Percentiles rank a stretch among this genome's conserved stretches.
Conservation (phyloP, 2,113 vertebrate genomes). For the Papio anubis region DNA sequence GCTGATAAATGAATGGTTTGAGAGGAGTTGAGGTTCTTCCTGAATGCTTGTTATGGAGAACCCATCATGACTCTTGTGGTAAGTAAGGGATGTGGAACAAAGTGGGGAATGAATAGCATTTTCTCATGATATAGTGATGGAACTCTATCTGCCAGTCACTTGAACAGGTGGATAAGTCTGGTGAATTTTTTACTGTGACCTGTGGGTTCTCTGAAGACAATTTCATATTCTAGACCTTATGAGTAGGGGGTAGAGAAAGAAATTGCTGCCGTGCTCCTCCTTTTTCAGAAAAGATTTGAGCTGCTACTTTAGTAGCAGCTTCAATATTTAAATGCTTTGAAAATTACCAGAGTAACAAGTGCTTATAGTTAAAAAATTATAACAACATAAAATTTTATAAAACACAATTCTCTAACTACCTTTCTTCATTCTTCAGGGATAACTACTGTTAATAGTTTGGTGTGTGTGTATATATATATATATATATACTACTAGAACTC, state of each 20-base stretch:
- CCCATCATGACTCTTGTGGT: not conserved
- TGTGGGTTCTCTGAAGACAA: not conserved
- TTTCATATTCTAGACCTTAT: not conserved
- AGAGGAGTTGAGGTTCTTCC: not conserved
- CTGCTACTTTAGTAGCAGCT: not conserved
- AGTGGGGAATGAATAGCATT: not conserved
- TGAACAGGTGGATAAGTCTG: not conserved
- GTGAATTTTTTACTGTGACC: not conserved
- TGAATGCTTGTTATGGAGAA: not conserved
- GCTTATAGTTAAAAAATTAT: not conserved
- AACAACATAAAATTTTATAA: constrained; percentile 1
- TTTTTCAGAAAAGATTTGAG: constrained; percentile 5
- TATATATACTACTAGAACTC: not conserved
- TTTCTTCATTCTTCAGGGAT: not conserved
- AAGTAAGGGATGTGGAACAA: not conserved
- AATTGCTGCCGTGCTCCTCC: not conserved
- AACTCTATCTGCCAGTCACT: not conserved
- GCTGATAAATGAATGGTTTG: not conserved
- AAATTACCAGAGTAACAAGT: constrained; percentile 38
- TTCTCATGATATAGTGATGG: not conserved
- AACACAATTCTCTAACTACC: not conserved
- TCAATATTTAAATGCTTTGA: constrained; percentile 35
- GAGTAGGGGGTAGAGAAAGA: not conserved
- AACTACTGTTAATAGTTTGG: not conserved
- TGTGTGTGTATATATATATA: not conserved